Evolutionary conservation across 30 jellyfish, hydroid and myxozoan genomes (phyloP), one percentile per base, ranked within the genome.

Genomic region (Aurelia sp.): DNA sequence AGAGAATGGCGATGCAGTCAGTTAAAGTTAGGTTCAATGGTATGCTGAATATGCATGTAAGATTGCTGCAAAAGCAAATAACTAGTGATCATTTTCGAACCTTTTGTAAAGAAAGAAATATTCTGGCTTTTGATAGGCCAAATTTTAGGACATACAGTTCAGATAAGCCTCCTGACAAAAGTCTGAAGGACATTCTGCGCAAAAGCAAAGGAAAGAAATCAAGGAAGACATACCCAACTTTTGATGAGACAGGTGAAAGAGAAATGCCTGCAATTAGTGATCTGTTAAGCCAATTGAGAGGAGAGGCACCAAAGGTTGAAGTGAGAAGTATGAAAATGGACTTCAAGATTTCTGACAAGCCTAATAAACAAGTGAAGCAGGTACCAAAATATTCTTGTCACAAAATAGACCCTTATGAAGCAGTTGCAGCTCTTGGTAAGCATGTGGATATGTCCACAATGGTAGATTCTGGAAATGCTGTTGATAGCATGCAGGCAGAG

Each of bases 381-480:
- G 53, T 3, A 64, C 19, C 19, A 4, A 12, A 8, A 6, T 11
- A 6, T 13, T 40, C n/a, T 40, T 10, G 7, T 20, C 16, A 15
- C 73, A 82, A 82, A 53, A 41, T 17, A 10, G 64, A 58, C 48
- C 87, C 93, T 1, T 31, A 20, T 61, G 17, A 1, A 4, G 21
- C 80, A 23, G 87, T 84, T 9, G 23, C 31, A 16, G 93, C 93
- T 18, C 76, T 84, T 13, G 10, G n/a, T 5, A 84, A 84, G 66
- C 93, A 84, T 74, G 63, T 13, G 4, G 81, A 70, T 15, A 70
- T 13, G 2, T 16, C 37, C 23, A 70, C 11, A 1, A 4, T 18
- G 0, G 17, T 0, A 12, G 17, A 13, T 16, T 9, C 81, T 23
- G 31, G 37, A 12, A 51, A 31, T 40, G 13, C 12, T 23, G 61